Evolutionary conservation across 1,140 invertebrate genomes (phyloP), one percentile per base, ranked within the genome.

Genomic region (Pinna nobilis): DNA sequence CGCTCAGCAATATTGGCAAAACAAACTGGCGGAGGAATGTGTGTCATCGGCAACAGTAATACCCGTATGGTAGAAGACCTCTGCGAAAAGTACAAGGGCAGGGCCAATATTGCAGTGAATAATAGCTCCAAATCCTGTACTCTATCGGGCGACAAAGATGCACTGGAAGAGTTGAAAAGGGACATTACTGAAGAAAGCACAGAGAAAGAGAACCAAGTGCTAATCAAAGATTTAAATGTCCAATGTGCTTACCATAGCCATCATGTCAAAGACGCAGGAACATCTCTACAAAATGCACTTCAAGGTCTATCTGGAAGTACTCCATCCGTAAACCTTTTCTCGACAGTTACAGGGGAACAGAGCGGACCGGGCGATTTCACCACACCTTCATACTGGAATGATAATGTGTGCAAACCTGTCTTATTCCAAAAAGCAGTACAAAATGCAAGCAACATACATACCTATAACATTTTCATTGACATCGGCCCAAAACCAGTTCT

Each of bases 201-300:
- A 32, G 55, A 47, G 50, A 64, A 53, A 63, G 53, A n/a, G n/a
- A n/a, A n/a, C n/a, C n/a, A n/a, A n/a, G n/a, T 20, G 49, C 37
- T 13, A 13, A 51, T 6, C 28, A 44, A 6, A 59, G 39, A 7
- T 25, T 57, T 79, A 0, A 7, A 69, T 37, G 79, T 83, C 0
- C 28, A 71, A n/a, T 76, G 77, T 53, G 83, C 83, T 0, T 85
- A 80, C 55, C 83, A 85, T 39, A 82, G 81, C 61, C 78, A 79
- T 28, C 79, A 84, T 20, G 77, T 79, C 18, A 70, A 81, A 25
- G 7, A 60, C 4, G 71, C 71, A n/a, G 77, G 66, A 15, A 25
- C 18, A 28, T 39, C 65, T n/a, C 49, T 82, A 15, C 50, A 55
- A 32, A 41, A 71, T n/a, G n/a, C 35, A 20, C 50, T 81, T 0